phyloP scores from a whole-genome alignment of 2,113 vertebrate genomes.

The Stegostoma tigrinum region DNA sequence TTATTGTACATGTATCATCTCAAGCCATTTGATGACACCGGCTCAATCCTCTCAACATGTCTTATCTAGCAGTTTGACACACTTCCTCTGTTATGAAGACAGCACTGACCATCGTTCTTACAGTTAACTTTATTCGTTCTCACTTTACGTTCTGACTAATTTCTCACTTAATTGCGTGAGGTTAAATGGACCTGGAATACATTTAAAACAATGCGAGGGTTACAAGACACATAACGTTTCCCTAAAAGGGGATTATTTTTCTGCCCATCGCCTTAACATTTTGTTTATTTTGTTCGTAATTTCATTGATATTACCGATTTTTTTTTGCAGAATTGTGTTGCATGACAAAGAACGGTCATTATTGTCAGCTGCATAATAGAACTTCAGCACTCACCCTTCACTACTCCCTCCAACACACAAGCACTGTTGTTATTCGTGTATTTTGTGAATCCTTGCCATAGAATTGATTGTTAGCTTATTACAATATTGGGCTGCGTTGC shows the following conservation, averaged over 20 bases:
- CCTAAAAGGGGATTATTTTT: background rate
- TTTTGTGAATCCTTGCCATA: background rate
- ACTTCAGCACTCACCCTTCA: background rate
- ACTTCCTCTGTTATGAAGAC: background rate
- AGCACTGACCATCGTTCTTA: background rate
- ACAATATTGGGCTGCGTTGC: background rate
- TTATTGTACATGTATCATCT: conserved; percentile 8
- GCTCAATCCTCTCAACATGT: background rate
- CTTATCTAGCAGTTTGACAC: background rate
- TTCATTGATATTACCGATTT: background rate
- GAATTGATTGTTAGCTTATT: background rate
- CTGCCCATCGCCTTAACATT: background rate
- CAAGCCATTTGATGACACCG: background rate
- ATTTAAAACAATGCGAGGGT: background rate
- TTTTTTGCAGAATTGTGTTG: background rate
- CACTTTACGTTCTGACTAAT: background rate
- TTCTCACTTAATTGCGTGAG: background rate
- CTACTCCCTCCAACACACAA: background rate
- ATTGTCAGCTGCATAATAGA: background rate
- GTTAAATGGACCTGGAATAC: too few species aligned
- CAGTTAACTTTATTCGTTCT: background rate
- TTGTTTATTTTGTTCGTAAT: background rate
- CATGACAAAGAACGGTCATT: background rate
- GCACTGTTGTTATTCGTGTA: too few species aligned
- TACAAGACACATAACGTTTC: background rate